Evolutionary conservation across 2,113 vertebrate species (phyloP).

Genomic region (Dipodomys merriami): DNA sequence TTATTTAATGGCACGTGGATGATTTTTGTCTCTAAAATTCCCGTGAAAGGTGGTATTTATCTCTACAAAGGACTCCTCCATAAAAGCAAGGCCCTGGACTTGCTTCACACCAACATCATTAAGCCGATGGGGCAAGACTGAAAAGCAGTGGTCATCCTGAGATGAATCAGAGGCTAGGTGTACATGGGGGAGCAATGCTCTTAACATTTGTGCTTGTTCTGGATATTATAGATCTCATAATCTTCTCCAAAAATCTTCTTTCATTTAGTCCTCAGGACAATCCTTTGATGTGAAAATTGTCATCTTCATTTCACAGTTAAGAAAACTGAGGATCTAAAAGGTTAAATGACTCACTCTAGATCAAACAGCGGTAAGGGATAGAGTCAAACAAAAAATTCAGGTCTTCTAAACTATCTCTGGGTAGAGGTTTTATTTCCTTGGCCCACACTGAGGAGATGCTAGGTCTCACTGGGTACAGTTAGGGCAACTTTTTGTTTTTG

Average conservation of each 20-base stretch:
- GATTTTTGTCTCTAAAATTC: constrained; percentile 33
- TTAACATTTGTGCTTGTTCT: constrained; percentile 6
- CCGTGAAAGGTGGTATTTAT: constrained; percentile 3
- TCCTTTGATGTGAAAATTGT: constrained; percentile 32
- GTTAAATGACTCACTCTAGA: constrained; percentile 11
- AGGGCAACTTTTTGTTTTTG: background rate
- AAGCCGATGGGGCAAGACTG: background rate
- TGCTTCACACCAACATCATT: background rate
- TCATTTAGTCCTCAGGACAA: constrained; percentile 43
- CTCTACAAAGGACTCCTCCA: constrained; percentile 31
- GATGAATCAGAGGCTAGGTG: constrained; percentile 41
- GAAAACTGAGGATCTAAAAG: background rate
- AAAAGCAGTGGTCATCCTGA: background rate
- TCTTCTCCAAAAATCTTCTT: constrained; percentile 21
- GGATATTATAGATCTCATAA: background rate
- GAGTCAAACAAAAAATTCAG: background rate
- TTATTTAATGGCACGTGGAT: constrained; percentile 6
- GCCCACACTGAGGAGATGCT: background rate
- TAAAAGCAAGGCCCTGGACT: background rate
- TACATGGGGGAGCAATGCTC: background rate
- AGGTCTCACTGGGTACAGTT: background rate
- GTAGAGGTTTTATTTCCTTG: background rate
- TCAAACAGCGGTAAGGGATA: background rate
- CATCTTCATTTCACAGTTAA: constrained; percentile 20
- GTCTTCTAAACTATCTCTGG: background rate